Percentiles rank a stretch among this genome's conserved stretches.
phyloP scores from a whole-genome alignment of 2,797 vertebrate genomes.

The Pantherophis alleghaniensis region DNA sequence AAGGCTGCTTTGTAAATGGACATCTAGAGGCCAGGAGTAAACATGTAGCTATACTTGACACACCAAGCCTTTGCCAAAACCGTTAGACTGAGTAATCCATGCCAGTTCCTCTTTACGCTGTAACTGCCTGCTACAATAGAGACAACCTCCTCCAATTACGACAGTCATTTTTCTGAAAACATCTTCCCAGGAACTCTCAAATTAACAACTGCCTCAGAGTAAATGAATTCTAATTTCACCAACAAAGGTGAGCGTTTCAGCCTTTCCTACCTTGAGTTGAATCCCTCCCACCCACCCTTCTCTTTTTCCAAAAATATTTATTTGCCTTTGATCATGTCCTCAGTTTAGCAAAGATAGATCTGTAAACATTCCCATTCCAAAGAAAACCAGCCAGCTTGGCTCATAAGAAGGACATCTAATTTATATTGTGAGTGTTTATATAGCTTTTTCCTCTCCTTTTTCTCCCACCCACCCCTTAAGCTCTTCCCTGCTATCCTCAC shows the following conservation, averaged over 20 bases:
- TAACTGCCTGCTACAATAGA: slow-evolving; percentile 71
- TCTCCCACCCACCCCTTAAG: slow-evolving; percentile 45
- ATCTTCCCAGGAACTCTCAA: slow-evolving; percentile 73
- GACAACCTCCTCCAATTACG: slow-evolving; percentile 70
- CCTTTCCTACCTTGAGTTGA: slow-evolving; percentile 64
- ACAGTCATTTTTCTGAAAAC: slow-evolving; percentile 71
- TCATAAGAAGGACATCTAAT: slow-evolving; percentile 65
- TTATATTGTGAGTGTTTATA: slow-evolving; percentile 70
- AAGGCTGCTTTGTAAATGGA: slow-evolving; percentile 78
- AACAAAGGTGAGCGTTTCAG: slow-evolving; percentile 62
- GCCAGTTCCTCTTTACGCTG: slow-evolving; percentile 68
- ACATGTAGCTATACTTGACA: slow-evolving; percentile 82
- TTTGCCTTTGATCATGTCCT: slow-evolving; percentile 72
- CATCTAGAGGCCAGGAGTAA: slow-evolving; percentile 78
- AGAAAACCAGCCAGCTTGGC: slow-evolving; percentile 68
- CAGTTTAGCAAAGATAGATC: slow-evolving; percentile 63
- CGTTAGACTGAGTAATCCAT: slow-evolving; percentile 77
- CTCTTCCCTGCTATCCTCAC: slow-evolving; percentile 69
- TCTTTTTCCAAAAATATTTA: slow-evolving; percentile 52
- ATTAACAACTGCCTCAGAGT: slow-evolving; percentile 72
- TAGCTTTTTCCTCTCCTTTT: slow-evolving; percentile 29
- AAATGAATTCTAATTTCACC: slow-evolving; percentile 72
- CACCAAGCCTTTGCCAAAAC: slow-evolving; percentile 77
- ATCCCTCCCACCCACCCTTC: not conserved
- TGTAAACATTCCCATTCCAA: slow-evolving; percentile 59